Percentiles rank a stretch among this genome's conserved stretches.
Evolutionary conservation across 2,113 vertebrate species (phyloP).

Genomic region (Sitta europaea): DNA sequence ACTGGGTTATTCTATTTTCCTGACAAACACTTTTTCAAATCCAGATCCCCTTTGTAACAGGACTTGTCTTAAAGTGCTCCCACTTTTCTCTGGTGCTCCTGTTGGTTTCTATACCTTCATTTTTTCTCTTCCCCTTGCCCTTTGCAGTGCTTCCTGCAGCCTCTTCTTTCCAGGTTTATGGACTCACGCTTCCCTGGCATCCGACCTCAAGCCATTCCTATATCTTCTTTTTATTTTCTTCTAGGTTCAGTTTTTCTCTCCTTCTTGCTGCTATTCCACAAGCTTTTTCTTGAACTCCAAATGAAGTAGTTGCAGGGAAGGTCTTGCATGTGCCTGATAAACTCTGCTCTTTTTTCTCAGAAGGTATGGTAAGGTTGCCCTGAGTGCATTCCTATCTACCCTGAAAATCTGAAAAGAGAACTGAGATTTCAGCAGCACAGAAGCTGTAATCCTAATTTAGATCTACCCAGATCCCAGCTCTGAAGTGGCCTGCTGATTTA

Average conservation of each 20-base stretch:
- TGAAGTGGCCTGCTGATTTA: not conserved
- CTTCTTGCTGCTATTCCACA: not conserved
- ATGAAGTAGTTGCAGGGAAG: not conserved
- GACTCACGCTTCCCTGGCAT: not conserved
- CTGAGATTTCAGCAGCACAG: not conserved
- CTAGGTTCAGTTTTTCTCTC: not conserved
- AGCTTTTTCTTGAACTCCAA: not conserved
- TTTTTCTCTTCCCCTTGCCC: not conserved
- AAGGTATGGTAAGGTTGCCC: not conserved
- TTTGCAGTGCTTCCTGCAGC: not conserved
- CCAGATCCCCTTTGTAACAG: not conserved
- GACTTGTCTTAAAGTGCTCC: not conserved
- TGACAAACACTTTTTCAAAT: not conserved
- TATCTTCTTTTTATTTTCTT: not conserved
- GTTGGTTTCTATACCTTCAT: not conserved
- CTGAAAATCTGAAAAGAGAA: not conserved
- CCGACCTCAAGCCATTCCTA: not conserved
- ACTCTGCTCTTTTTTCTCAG: not conserved
- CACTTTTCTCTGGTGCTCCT: not conserved
- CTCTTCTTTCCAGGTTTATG: not conserved
- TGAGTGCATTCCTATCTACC: not conserved
- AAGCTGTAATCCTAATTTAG: not conserved
- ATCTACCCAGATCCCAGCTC: not conserved
- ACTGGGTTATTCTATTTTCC: not conserved
- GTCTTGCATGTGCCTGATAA: not conserved